Evolutionary conservation across 2,113 vertebrate genomes (phyloP).

Genomic region (Sinosuthora webbiana): DNA sequence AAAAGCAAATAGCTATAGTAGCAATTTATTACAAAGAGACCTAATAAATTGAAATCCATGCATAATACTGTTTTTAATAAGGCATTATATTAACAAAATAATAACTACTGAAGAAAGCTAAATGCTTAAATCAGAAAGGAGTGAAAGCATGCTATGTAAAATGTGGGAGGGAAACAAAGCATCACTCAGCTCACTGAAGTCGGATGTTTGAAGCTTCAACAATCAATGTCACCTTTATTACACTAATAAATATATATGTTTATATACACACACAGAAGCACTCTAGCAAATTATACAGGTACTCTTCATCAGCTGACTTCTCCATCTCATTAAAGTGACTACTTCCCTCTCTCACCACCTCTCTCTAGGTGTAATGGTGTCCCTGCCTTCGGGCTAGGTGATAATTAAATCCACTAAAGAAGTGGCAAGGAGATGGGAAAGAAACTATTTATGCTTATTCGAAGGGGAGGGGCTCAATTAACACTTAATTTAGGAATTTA

Average conservation of each 20-base stretch:
- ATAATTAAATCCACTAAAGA: slow-evolving; percentile 58
- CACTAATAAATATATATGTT: neutral
- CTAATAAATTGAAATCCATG: neutral
- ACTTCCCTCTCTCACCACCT: neutral
- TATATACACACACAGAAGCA: neutral
- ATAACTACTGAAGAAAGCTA: neutral
- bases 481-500: neutral
- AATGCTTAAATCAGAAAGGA: neutral
- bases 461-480: slow-evolving; percentile 59
- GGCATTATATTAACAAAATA: neutral
- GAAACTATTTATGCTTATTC: slow-evolving; percentile 17
- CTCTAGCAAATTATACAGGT: neutral
- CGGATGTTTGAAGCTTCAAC: neutral
- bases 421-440: slow-evolving; percentile 34
- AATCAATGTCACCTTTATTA: neutral
- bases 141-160: neutral
- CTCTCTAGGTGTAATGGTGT: slow-evolving; percentile 18
- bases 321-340: slow-evolving; percentile 11
- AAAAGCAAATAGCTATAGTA: neutral
- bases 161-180: neutral
- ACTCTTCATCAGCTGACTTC: slow-evolving; percentile 28
- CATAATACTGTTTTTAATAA: neutral
- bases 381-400: slow-evolving; percentile 57
- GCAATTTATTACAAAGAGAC: neutral
- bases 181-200: neutral